Base-by-base conservation (phyloP, 2,888 invertebrate species). In the Chouioia cunea region DNA sequence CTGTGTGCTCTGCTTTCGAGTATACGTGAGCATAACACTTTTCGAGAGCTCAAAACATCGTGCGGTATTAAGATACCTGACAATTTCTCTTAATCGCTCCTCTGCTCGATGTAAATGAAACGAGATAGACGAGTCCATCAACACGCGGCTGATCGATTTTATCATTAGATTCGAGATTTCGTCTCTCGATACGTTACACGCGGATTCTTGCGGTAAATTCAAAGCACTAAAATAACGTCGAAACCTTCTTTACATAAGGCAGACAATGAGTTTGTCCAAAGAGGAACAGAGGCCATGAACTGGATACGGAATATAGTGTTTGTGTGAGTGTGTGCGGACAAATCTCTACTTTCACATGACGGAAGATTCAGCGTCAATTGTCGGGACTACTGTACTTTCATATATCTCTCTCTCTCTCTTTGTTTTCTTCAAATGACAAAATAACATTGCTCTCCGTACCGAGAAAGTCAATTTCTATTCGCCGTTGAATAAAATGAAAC, bases 281-380 rank as follows among this genome's bases (percentile, higher is more conserved):
- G 56, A 60, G 57, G 56, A 65, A 53, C 54, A 62, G 62, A 70
- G 72, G 72, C 72, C 74, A 70, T 73, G 70, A 73, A 74, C 73
- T 73, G 73, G 73, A 69, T 73, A 71, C 69, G 15, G 2, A 6
- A 2, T 36, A 12, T 36, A 12, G 36, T 36, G 12, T 10, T 10
- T 10, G 10, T 10, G 6, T 36, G 12, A 6, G 6, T 6, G 27
- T 6, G 27, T 6, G 6, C 36, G 36, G 72, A 64, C 74, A 70
- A 72, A 74, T 74, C 73, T 74, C 74, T 74, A 74, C 74, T 74
- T 74, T 74, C 74, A 73, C 74, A 63, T 74, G 74, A 73, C 68
- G 72, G 72, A 67, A 65, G 67, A 73, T 68, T 74, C 65, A 63
- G 65, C 68, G 67, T 73, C 71, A 71, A 69, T 65, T 54, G 56